Evolutionary conservation across 2,113 vertebrate genomes (phyloP), one percentile per base, ranked within the genome.

Genomic region (Thamnophis sirtalis): DNA sequence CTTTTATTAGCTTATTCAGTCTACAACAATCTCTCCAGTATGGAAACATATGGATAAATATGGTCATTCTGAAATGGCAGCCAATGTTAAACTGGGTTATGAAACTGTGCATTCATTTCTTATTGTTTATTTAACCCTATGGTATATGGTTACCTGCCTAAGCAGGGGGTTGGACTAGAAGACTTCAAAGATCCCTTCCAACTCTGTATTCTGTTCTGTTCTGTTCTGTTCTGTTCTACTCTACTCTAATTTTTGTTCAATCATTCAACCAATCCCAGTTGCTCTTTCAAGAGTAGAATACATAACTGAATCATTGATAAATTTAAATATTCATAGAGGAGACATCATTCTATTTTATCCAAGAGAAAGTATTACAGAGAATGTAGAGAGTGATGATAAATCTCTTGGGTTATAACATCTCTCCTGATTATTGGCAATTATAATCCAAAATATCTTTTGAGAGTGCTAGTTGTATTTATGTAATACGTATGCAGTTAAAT

Each of bases 401-500:
- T 9, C 17, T 80, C n/a, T 38, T 80, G 33, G 33, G 33, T 80
- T 80, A 38, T 80, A 80, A 38, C 17, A 80, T 80, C 6, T 38
- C 15, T 80, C n/a, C 17, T 80, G 68, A 80, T 80, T 80, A 38
- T 38, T 38, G 68, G 68, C 33, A 80, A 80, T 38, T 80, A 80
- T 38, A 80, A 80, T 19, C 68, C n/a, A 80, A 80, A 80, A 38
- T 80, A 38, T 38, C 5, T 80, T 80, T 38, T 80, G 68, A 80
- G n/a, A 17, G 6, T 19, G 15, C n/a, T 38, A 73, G 68, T 38
- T 73, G 15, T 38, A 33, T 73, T 92, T 85, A 93, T 26, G 55
- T 86, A 96, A 43, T 58, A 93, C 94, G 93, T 94, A 93, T 92
- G 96, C 97, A 97, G 92, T 92, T 93, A 88, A 92, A 91, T 48